These are phyloP conservation scores for Scrobipalpa costella DNA, from an alignment of 2,888 invertebrate genomes.

Conservation along the genomic window DNA sequence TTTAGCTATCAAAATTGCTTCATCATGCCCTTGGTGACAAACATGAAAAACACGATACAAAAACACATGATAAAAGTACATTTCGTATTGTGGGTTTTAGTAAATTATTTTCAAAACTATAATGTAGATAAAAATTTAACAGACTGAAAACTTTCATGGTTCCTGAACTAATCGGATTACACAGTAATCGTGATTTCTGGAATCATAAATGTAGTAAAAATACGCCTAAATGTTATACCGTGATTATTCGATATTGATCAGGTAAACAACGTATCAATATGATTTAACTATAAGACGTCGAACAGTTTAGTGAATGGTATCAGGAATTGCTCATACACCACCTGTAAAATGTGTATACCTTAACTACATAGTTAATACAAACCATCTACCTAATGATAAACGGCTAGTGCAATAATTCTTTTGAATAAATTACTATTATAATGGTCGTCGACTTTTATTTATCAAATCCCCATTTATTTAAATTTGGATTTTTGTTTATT, in stretches of 20 bases:
- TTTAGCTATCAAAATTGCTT: too few species aligned
- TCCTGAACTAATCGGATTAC: not conserved
- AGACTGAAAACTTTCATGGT: not conserved
- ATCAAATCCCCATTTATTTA: constrained; percentile 68
- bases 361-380: constrained; percentile 51
- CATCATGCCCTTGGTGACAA: not conserved
- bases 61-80: not conserved
- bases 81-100: not conserved
- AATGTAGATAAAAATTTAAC: not conserved
- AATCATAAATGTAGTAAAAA: constrained; percentile 6
- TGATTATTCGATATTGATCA: not conserved
- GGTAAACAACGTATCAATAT: not conserved
- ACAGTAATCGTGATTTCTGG: constrained; percentile 7
- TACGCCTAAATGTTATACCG: not conserved
- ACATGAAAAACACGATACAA: not conserved
- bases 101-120: not conserved
- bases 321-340: constrained; percentile 79
- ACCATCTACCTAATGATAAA: constrained; percentile 39
- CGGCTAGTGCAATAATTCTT: constrained; percentile 66
- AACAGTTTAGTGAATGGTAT: constrained; percentile 33
- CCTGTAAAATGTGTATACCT: constrained; percentile 63
- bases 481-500: constrained; percentile 48
- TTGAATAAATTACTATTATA: constrained; percentile 69
- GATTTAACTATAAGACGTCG: not conserved
- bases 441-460: constrained; percentile 74